Base-by-base conservation (phyloP, 2,113 vertebrate species). In the Salvelinus fontinalis region DNA sequence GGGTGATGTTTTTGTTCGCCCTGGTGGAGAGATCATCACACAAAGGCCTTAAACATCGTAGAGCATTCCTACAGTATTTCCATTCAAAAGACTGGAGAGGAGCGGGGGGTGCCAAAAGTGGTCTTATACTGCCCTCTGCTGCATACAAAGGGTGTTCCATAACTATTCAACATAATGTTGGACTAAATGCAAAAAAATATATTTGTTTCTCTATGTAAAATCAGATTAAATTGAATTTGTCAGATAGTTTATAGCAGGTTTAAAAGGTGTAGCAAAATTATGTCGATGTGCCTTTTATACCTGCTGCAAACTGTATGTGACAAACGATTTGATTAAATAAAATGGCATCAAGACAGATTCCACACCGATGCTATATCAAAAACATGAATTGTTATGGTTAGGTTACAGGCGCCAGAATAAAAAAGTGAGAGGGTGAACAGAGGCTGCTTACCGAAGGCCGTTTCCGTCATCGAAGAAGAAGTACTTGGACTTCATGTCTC, bases 391-490 rank as follows among this genome's bases (percentile, higher is more conserved):
- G 39, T 44, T 44, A 44, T 44, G 2, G 54, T 20, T 14, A 20
- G 18, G 54, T 57, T 14, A 57, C 54, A 6, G 54, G 20, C 54
- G 20, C 18, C 18, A 14, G 54, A 57, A 57, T 57, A 5, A 57
- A 5, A 57, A 57, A 57, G 54, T 20, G 13, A 7, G 54, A 18
- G 54, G 54, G 54, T 57, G 3, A 20, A 22, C 7, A 22, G 5
- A 31, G 13, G 64, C 14, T 16, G 86, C 94, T 93, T 76, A 99
- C 98, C 97, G 96, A 57, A 99, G 95, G 84, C 98, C 98, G 66
- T 97, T 99, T 85, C 98, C 97, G 79, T 99, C 97, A 77, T 99
- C 98, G 73, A 99, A 99, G 93, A 99, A 99, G 89, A 96, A 98
- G 83, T 99, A 99, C 74, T 99, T 98, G 49, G 98, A 96, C 85